phyloP scores from a whole-genome alignment of 2,888 invertebrate species.

The Tricholauxania praeusta region DNA sequence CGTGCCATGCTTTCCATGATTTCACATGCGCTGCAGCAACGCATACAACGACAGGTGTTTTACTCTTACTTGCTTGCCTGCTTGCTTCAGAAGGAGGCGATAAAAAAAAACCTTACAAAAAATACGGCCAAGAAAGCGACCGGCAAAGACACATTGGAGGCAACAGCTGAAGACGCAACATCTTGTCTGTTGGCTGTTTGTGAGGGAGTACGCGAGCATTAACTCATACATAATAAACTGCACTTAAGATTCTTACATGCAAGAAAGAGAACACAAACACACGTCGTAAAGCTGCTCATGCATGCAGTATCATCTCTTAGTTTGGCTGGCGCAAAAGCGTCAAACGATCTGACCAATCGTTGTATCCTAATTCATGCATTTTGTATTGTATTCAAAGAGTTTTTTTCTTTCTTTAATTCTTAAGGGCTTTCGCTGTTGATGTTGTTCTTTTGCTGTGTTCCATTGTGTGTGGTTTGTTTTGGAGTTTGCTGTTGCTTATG shows the following conservation, averaged over 20 bases:
- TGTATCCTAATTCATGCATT: slow-evolving; percentile 1
- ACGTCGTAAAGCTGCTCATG: background rate
- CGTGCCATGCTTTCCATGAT: background rate
- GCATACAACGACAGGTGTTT: slow-evolving; percentile 31
- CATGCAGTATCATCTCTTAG: background rate
- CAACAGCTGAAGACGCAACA: slow-evolving; percentile 4
- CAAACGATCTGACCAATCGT: slow-evolving; percentile 7
- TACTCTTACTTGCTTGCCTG: background rate
- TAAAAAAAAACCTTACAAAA: background rate
- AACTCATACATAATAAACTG: background rate
- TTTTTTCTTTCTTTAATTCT: background rate
- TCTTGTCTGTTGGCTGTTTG: slow-evolving; percentile 23
- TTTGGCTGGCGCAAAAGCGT: background rate
- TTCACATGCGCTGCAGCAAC: background rate
- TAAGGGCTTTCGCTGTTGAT: background rate
- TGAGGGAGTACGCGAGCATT: slow-evolving; percentile 14
- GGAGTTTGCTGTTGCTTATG: no score
- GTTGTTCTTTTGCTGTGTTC: no score
- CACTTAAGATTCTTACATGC: background rate
- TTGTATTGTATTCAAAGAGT: no score
- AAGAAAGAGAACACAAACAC: background rate
- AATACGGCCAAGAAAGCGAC: background rate
- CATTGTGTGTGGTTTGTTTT: no score
- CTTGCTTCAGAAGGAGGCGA: background rate
- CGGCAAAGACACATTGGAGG: slow-evolving; percentile 10